Base-by-base conservation (phyloP, 1,140 invertebrate genomes). In the Meloidogyne chitwoodi region DNA sequence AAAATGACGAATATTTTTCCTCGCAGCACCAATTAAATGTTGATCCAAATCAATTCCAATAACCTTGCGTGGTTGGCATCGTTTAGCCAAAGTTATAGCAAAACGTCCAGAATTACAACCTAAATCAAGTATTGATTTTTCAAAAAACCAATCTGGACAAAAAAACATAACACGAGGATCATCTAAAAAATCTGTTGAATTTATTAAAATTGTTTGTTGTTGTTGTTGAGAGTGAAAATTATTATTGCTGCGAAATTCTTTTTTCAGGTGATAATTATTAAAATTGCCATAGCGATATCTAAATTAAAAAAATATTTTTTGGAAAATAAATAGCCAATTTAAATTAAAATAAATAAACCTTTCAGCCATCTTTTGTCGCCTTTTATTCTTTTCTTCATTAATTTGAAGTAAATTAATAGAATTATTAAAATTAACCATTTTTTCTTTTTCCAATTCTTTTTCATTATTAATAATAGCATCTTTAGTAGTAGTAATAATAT, bases 61-160 rank as follows among this genome's bases (percentile, higher is more conserved):
- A 73, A 98, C 92, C 81, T 92, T 92, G 72, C 91, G 91, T 2
- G 95, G 94, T 41, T 91, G 89, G 85, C 93, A 92, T 83, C 95
- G 92, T 78, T 93, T 90, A 0, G 94, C 96, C 67, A 98, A 90
- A 1, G 87, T 84, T 11, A 92, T 83, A 2, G 95, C 96, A 65
- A 99, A 91, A 86, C 96, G 93, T 2, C 96, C 96, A 80, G 94
- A 92, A 90, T 99, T 99, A 88, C 96, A 99, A 12, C 96, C 96
- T 86, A 99, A 93, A 86, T 99, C 96, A 61, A 99, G 89, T 27
- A 98, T 92, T 88, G 95, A 92, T 88, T 95, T 96, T 16, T 92
- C 91, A 77, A 91, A 89, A 87, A 98, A 97, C 85, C 96, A 90
- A 81, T 95, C 92, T 63, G 90, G 89, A 78, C 93, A 91, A 77